phyloP scores from a whole-genome alignment of 2,113 vertebrate genomes.

The Thamnaconus septentrionalis region DNA sequence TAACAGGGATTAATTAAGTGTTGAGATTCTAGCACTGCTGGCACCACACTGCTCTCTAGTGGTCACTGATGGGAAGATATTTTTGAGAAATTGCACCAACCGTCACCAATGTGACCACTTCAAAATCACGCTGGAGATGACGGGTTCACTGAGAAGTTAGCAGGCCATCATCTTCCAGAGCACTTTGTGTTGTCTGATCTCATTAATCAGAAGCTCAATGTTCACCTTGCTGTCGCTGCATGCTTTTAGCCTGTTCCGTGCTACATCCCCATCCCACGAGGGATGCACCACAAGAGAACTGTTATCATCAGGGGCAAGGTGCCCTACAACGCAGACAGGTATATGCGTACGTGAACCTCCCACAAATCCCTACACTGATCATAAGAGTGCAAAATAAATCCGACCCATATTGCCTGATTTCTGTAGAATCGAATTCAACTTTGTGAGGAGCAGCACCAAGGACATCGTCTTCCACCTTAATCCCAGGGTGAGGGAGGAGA shows the following conservation, averaged over 20 bases:
- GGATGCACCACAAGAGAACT: conserved; percentile 77
- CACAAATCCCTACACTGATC: too few relatives aligned
- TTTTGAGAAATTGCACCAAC: too few relatives aligned
- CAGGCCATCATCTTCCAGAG: too few relatives aligned
- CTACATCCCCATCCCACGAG: conserved; percentile 67
- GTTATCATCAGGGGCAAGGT: conserved; percentile 80
- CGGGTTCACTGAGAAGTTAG: too few relatives aligned
- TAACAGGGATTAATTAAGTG: too few relatives aligned
- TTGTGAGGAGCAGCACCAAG: conserved; percentile 54
- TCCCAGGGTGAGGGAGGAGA: conserved; percentile 55
- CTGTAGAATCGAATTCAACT: conserved; percentile 76
- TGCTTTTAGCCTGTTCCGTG: conserved; percentile 76
- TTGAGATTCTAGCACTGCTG: too few relatives aligned
- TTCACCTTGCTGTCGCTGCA: neutral
- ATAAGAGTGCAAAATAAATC: neutral
- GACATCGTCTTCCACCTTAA: conserved; percentile 81
- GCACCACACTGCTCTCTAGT: too few relatives aligned
- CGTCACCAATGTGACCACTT: too few relatives aligned
- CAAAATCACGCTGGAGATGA: too few relatives aligned
- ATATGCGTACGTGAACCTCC: conserved; percentile 11
- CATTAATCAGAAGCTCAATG: too few relatives aligned
- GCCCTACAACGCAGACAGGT: conserved; percentile 69
- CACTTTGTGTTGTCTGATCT: too few relatives aligned
- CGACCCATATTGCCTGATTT: neutral
- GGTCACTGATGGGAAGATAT: too few relatives aligned